Conservation (phyloP, 2,888 invertebrate genomes). For the Stratiomys singularior region DNA sequence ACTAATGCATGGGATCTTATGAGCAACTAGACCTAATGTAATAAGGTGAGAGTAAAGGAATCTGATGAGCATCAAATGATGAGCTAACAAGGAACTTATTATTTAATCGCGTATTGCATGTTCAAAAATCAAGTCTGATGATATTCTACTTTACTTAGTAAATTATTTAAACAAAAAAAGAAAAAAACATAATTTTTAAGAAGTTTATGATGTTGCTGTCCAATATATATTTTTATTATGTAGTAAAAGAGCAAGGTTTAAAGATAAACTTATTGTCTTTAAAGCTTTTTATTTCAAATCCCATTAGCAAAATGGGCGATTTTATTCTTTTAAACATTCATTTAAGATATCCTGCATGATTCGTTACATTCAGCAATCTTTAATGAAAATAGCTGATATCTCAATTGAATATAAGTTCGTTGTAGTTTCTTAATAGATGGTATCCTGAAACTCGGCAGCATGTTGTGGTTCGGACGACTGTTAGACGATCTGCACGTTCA, state of each 20-base stretch:
- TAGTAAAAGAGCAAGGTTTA: slow-evolving; percentile 43
- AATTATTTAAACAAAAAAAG: slow-evolving; percentile 57
- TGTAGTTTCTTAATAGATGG: slow-evolving; percentile 91
- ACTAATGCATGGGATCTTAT: background rate
- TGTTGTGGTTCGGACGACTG: slow-evolving; percentile 96
- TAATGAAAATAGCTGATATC: slow-evolving; percentile 56
- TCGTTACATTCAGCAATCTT: background rate
- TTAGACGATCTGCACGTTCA: slow-evolving; percentile 95
- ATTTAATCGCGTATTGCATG: slow-evolving; percentile 25
- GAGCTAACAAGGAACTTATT: slow-evolving; percentile 23
- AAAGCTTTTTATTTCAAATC: background rate
- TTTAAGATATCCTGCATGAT: too few species aligned
- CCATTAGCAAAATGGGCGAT: too few species aligned
- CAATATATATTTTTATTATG: slow-evolving; percentile 44
- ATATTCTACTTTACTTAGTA: slow-evolving; percentile 48
- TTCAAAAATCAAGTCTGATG: slow-evolving; percentile 49
- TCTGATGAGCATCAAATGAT: too few species aligned
- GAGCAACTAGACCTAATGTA: background rate
- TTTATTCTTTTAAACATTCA: too few species aligned
- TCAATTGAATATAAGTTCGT: slow-evolving; percentile 95
- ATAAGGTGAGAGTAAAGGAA: background rate
- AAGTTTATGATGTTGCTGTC: slow-evolving; percentile 45
- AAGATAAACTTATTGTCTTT: slow-evolving; percentile 15
- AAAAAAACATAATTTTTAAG: slow-evolving; percentile 53
- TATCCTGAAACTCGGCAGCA: slow-evolving; percentile 96